A percentile compares a stretch with the other conserved stretches of the same genome.
phyloP scores from a whole-genome alignment of 2,113 vertebrate species.

The Hydropotes inermis region DNA sequence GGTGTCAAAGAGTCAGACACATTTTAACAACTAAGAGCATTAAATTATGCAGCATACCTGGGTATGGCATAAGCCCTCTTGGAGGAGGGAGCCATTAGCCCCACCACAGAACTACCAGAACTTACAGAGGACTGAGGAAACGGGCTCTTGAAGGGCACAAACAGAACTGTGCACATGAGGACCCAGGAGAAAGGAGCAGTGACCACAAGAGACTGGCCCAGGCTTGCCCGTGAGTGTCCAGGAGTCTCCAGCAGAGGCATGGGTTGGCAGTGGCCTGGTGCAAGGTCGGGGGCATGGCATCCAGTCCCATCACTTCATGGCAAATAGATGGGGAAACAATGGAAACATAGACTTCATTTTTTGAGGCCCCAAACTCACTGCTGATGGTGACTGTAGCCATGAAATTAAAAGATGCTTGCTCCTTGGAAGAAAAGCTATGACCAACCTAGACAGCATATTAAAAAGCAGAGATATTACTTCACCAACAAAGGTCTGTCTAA shows the following conservation, averaged over 20 bases:
- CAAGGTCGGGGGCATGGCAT: neutral
- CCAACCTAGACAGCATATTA: neutral
- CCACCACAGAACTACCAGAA: neutral
- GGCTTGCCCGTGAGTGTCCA: neutral
- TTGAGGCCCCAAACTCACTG: neutral
- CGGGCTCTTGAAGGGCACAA: neutral
- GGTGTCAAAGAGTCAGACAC: neutral
- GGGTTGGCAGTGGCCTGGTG: neutral
- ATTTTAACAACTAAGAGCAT: neutral
- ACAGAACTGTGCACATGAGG: neutral
- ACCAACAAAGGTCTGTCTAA: neutral
- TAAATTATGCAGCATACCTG: neutral
- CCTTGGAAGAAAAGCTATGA: neutral
- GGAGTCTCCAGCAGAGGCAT: neutral
- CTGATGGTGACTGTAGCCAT: neutral
- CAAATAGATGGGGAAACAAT: neutral
- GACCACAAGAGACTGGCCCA: neutral
- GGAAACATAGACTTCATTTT: neutral
- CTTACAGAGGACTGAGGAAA: neutral
- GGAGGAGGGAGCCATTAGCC: neutral
- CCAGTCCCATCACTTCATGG: neutral
- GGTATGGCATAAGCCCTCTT: neutral
- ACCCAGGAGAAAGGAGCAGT: neutral
- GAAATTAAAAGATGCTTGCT: neutral
- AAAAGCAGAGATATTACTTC: neutral